These are phyloP conservation scores for Pterostichus niger DNA, from an alignment of 2,888 invertebrate genomes.

Conservation along the genomic window DNA sequence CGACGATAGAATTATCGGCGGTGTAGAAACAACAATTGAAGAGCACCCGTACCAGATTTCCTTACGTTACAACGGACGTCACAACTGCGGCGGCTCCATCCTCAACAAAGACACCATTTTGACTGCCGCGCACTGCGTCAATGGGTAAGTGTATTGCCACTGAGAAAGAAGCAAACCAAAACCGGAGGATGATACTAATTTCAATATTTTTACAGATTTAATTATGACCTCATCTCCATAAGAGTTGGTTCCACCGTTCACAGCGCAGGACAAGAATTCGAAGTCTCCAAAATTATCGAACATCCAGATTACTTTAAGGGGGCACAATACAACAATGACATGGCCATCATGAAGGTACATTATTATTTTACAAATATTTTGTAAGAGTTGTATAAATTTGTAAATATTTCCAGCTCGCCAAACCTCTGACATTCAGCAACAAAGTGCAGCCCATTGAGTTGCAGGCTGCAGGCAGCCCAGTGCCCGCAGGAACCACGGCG, in stretches of 20 bases:
- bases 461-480: constrained; percentile 46
- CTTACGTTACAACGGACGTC: not conserved
- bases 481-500: constrained; percentile 72
- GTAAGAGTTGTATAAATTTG: too few relatives aligned
- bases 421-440: constrained; percentile 11
- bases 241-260: constrained; percentile 11
- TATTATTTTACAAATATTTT: not conserved
- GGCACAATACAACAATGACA: constrained; percentile 19
- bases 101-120: constrained; percentile 39
- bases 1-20: constrained; percentile 51
- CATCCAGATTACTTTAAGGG: constrained; percentile 4
- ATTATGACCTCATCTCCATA: not conserved
- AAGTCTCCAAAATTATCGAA: not conserved
- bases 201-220: not conserved
- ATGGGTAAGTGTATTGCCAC: constrained; percentile 19
- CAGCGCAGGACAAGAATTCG: not conserved
- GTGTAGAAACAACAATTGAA: constrained; percentile 36
- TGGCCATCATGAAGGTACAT: constrained; percentile 24
- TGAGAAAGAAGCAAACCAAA: too few relatives aligned
- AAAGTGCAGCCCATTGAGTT: constrained; percentile 12
- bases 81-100: constrained; percentile 46
- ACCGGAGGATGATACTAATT: too few relatives aligned
- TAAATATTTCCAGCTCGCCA: too few relatives aligned
- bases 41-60: constrained; percentile 55
- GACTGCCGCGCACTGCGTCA: constrained; percentile 27